These are phyloP conservation scores for Torymus auratus DNA, from an alignment of 2,888 invertebrate genomes.

Conservation along the genomic window DNA sequence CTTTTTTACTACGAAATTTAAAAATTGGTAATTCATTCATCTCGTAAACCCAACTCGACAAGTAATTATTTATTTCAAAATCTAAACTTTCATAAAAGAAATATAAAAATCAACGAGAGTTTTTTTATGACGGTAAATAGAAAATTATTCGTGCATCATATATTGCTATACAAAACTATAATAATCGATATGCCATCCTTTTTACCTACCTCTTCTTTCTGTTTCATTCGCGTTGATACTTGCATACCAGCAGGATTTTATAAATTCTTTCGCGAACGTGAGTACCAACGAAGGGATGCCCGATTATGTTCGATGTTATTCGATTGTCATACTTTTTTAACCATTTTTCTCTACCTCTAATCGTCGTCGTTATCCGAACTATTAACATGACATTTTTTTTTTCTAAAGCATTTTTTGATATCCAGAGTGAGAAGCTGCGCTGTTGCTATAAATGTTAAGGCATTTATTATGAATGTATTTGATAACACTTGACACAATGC, in stretches of 20 bases:
- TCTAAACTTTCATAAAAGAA: too few species aligned
- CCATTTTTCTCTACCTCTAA: slow-evolving; percentile 24
- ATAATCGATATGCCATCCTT: slow-evolving; percentile 5
- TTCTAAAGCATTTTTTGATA: background rate
- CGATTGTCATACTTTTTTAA: slow-evolving; percentile 27
- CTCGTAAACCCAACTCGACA: too few species aligned
- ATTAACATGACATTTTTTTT: slow-evolving; percentile 43
- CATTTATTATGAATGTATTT: too few species aligned
- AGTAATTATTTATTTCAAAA: too few species aligned
- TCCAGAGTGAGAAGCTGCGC: background rate
- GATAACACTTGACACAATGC: too few species aligned
- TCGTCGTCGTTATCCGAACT: slow-evolving; percentile 6
- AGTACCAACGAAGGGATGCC: slow-evolving; percentile 72
- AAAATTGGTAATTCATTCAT: too few species aligned
- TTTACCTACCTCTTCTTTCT: slow-evolving; percentile 68
- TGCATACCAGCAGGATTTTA: slow-evolving; percentile 77
- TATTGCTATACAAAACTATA: background rate
- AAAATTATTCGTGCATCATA: slow-evolving; percentile 51
- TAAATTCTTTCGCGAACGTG: slow-evolving; percentile 78
- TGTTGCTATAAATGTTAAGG: too few species aligned
- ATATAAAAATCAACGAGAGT: background rate
- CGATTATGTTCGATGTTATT: slow-evolving; percentile 52
- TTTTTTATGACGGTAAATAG: background rate
- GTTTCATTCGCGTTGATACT: slow-evolving; percentile 71
- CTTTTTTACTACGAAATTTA: too few species aligned